These are phyloP conservation scores for Odocoileus hemionus DNA, from an alignment of 2,113 vertebrate species.

Conservation along the genomic window DNA sequence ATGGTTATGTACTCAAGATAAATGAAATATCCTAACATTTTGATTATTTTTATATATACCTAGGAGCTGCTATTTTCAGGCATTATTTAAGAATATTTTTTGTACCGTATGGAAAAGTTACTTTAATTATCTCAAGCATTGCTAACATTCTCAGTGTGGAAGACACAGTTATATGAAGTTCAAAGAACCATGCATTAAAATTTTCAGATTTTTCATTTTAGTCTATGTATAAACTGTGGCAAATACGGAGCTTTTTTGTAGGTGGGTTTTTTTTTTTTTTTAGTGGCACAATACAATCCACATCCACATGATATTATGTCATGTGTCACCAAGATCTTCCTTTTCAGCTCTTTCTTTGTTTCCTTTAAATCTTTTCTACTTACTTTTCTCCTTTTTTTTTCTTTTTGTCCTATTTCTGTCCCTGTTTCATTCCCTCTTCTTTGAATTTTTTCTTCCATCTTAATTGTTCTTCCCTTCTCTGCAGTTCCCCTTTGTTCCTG, in stretches of 20 bases:
- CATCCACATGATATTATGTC: background rate
- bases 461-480: background rate
- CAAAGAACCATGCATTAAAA: background rate
- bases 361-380: background rate
- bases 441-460: background rate
- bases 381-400: background rate
- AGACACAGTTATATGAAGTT: background rate
- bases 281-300: background rate
- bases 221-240: background rate
- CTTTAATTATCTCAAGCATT: background rate
- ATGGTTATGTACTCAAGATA: constrained; percentile 54
- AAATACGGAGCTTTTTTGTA: background rate
- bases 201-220: background rate
- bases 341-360: background rate
- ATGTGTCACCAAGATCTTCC: background rate
- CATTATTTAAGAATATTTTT: constrained; percentile 23
- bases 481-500: background rate
- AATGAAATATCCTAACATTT: constrained; percentile 71
- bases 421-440: background rate
- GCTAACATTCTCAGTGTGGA: background rate
- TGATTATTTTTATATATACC: constrained; percentile 56
- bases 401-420: background rate
- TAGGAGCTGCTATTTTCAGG: constrained; percentile 19
- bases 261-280: background rate
- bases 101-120: background rate